Evolutionary conservation across 2,113 vertebrate species (phyloP), one percentile per base, ranked within the genome.

Genomic region (Daboia siamensis): DNA sequence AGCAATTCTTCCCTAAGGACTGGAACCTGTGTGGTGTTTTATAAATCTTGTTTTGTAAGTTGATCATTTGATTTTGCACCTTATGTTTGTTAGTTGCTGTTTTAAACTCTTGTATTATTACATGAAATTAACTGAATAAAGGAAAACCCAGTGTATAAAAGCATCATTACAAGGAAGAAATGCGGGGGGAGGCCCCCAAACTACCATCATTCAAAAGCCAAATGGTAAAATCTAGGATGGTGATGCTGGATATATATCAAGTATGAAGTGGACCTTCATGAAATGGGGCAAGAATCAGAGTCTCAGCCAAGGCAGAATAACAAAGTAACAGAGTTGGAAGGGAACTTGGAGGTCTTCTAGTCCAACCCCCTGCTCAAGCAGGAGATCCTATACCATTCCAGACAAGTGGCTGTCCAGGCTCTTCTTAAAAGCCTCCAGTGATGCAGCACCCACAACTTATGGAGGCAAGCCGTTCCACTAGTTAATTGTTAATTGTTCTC

Each of bases 1-100:
- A 55, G 24, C 39, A 54, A 6, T 59, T 90, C 52, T 56, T 56
- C n/a, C 89, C 84, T 20, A 0, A 0, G 64, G 94, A 69, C 0
- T 74, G 56, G 56, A 29, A 24, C 10, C 1, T 0, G 55, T 33
- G 56, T 61, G n/a, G 51, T 8, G 56, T 51, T 91, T 89, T 84
- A 15, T 44, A 74, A 33, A 69, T 69, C 29, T 69, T 33, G 13
- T 69, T 33, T 69, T 69, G 29, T 69, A 33, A 33, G n/a, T 8
- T 1, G 46, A 91, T 2, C 23, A 5, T 1, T 1, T 1, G 44
- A n/a, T 59, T 52, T 92, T 23, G 29, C 46, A 33, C 2, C 33
- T 69, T 33, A 33, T 74, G 17, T 74, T 74, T 74, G 13, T 33
- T 33, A 0, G n/a, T 33, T 74, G 69, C n/a, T 74, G 2, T 74